Conservation (phyloP, 2,888 invertebrate genomes). For the Tupiocoris notatus region DNA sequence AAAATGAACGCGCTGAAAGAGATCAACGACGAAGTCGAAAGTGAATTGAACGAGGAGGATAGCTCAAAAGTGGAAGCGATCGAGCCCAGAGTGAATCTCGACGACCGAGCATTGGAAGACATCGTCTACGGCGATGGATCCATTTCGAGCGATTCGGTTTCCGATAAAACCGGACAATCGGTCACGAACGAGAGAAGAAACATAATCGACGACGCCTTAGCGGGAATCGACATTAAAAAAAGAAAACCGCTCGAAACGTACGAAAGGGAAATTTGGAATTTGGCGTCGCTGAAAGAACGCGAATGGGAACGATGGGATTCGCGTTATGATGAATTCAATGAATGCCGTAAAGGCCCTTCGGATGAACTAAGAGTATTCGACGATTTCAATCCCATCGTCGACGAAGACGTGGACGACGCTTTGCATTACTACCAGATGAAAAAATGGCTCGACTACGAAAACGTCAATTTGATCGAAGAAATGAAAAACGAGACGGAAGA, state of each 20-base stretch:
- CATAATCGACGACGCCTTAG: constrained; percentile 12
- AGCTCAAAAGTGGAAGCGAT: background rate
- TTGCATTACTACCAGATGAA: constrained; percentile 24
- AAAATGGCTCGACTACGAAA: constrained; percentile 32
- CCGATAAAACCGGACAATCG: constrained; percentile 11
- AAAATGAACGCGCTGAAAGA: constrained; percentile 22
- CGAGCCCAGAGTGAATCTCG: background rate
- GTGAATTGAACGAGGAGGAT: background rate
- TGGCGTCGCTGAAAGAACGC: constrained; percentile 3
- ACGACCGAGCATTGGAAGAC: constrained; percentile 1
- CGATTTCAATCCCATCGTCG: constrained; percentile 25
- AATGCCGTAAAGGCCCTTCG: background rate
- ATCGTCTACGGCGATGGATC: constrained; percentile 16
- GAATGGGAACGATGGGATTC: constrained; percentile 18
- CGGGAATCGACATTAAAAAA: background rate
- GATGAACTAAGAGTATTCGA: constrained; percentile 3
- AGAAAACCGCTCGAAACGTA: background rate
- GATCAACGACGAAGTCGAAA: constrained; percentile 12
- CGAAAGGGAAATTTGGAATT: constrained; percentile 6
- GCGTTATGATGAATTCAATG: constrained; percentile 20
- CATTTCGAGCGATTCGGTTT: constrained; percentile 12
- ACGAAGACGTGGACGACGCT: constrained; percentile 28
- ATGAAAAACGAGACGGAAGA: constrained; percentile 8
- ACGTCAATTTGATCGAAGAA: constrained; percentile 2
- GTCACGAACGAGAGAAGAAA: background rate